These are phyloP conservation scores for Zelleria hepariella DNA, from an alignment of 2,888 invertebrate species.

Conservation along the genomic window DNA sequence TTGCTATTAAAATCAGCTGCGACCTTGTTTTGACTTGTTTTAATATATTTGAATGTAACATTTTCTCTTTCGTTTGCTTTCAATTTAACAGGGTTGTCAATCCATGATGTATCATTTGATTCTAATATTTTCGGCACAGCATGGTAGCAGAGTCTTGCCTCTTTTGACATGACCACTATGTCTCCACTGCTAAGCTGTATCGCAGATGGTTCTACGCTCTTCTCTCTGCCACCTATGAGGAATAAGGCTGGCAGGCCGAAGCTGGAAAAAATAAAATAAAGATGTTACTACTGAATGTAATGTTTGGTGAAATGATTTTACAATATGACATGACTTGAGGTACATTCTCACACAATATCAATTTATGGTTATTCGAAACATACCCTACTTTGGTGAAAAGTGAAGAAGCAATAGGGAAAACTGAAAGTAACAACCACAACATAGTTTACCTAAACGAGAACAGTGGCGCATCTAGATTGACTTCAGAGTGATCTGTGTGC, in stretches of 20 bases:
- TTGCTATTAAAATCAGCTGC: conserved; percentile 28
- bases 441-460: conserved; percentile 87
- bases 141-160: conserved; percentile 90
- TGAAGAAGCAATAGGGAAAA: neutral
- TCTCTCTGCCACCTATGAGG: conserved; percentile 86
- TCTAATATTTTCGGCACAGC: conserved; percentile 90
- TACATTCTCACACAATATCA: too few species aligned
- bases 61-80: conserved; percentile 10
- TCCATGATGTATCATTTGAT: conserved; percentile 63
- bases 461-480: conserved; percentile 87
- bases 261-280: conserved; percentile 65
- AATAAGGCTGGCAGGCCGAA: conserved; percentile 97
- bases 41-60: conserved; percentile 32
- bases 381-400: too few species aligned
- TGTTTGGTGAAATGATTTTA: too few species aligned
- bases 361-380: too few species aligned
- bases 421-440: neutral
- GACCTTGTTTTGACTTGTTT: conserved; percentile 19
- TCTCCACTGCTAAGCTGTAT: conserved; percentile 91
- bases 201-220: conserved; percentile 76
- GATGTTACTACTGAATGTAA: too few species aligned
- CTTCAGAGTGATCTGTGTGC: conserved; percentile 96
- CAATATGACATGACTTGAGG: too few species aligned
- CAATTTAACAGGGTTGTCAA: conserved; percentile 18
- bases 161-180: conserved; percentile 89